Evolutionary conservation across 1,140 invertebrate genomes (phyloP).

Genomic region (Aleiodes sp.): DNA sequence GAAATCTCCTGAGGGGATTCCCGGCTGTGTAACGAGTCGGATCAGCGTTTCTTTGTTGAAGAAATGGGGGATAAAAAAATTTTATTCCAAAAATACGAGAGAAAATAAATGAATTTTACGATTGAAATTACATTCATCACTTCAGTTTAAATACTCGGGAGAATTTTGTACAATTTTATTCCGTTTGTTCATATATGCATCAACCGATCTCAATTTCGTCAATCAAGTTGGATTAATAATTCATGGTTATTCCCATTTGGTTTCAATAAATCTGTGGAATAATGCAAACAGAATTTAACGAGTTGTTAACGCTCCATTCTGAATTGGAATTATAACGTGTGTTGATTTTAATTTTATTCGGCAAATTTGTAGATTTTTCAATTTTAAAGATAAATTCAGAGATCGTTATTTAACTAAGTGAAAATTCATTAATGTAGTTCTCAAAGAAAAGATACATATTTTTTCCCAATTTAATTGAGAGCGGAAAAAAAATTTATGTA

Average conservation of each 20-base stretch:
- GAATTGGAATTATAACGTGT: not conserved
- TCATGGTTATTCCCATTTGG: not conserved
- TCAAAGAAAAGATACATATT: too few species aligned
- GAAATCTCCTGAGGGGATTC: not conserved
- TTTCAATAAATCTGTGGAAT: not conserved
- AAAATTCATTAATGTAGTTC: not conserved
- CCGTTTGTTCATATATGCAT: not conserved
- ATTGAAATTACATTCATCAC: not conserved
- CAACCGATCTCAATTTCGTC: not conserved
- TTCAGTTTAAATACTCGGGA: not conserved
- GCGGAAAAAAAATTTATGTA: not conserved
- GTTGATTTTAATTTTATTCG: not conserved
- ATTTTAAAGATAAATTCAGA: too few species aligned
- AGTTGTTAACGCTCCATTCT: not conserved
- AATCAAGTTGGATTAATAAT: constrained; percentile 1
- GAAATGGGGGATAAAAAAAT: not conserved
- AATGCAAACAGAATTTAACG: not conserved
- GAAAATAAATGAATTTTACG: too few species aligned
- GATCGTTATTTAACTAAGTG: too few species aligned
- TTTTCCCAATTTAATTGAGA: not conserved
- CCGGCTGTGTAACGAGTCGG: not conserved
- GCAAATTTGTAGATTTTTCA: not conserved
- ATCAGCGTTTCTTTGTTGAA: not conserved
- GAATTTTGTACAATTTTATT: not conserved
- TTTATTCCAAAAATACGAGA: too few species aligned